These are phyloP conservation scores for Cossypha heuglini DNA, from an alignment of 2,797 vertebrate species.

Conservation along the genomic window DNA sequence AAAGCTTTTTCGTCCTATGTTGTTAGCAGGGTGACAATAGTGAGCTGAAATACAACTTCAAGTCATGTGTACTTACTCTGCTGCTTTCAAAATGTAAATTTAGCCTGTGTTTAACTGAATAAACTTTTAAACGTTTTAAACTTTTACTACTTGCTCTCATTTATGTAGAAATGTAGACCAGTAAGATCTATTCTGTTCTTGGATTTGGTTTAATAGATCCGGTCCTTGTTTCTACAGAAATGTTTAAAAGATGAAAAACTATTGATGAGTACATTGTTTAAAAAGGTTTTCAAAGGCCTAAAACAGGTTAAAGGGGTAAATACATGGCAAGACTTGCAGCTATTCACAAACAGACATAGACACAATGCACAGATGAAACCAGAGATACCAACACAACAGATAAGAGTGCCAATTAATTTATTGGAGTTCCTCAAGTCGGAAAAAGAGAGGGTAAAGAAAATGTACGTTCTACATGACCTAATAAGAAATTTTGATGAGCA, in stretches of 20 bases:
- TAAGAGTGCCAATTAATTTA: background rate
- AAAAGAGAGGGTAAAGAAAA: background rate
- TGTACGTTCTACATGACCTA: background rate
- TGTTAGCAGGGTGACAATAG: background rate
- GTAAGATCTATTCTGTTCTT: background rate
- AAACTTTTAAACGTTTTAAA: background rate
- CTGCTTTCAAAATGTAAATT: background rate
- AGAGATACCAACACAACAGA: background rate
- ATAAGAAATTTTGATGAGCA: background rate
- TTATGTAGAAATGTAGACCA: background rate
- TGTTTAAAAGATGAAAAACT: background rate
- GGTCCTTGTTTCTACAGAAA: background rate
- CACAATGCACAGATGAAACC: background rate
- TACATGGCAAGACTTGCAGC: background rate
- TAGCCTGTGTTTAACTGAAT: background rate
- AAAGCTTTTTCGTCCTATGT: background rate
- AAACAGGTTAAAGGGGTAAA: background rate
- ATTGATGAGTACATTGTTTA: accelerated
- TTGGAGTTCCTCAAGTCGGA: background rate
- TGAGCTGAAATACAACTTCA: background rate
- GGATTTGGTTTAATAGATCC: background rate
- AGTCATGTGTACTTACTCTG: background rate
- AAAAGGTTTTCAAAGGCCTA: background rate
- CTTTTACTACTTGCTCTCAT: background rate
- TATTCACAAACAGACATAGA: background rate